Conservation (phyloP, 2,113 vertebrate genomes). For the Osmerus mordax region DNA sequence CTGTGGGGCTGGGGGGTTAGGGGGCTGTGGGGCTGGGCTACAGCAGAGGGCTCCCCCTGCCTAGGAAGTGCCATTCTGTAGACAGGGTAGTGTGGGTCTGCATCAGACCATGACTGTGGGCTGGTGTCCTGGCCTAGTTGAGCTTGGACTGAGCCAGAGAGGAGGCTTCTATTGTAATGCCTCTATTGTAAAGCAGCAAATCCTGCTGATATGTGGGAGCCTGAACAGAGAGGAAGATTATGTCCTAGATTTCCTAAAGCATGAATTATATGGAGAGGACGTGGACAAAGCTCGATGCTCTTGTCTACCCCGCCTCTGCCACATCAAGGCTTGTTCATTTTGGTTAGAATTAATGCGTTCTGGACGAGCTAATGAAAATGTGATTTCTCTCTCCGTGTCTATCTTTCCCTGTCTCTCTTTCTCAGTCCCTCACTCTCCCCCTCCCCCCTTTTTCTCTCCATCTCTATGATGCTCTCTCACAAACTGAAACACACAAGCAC, state of each 20-base stretch:
- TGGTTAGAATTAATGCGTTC: conserved; percentile 15
- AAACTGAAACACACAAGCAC: conserved; percentile 2
- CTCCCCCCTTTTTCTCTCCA: neutral
- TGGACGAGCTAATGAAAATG: conserved; percentile 33
- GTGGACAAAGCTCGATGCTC: conserved; percentile 32
- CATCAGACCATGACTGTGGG: neutral
- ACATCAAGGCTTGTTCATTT: neutral
- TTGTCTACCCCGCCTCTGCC: conserved; percentile 16
- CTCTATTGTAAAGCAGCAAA: conserved; percentile 31
- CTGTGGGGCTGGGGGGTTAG: too few relatives aligned
- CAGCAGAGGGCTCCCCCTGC: too few relatives aligned
- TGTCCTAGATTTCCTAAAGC: conserved; percentile 51
- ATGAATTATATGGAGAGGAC: conserved; percentile 45
- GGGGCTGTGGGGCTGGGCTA: too few relatives aligned
- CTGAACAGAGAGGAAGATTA: conserved; percentile 41
- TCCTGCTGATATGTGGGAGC: conserved; percentile 26
- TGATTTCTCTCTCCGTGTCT: conserved; percentile 5
- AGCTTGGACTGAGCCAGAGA: conserved; percentile 12
- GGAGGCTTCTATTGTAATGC: neutral
- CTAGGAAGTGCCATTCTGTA: neutral
- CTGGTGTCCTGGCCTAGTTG: neutral
- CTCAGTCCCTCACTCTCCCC: neutral
- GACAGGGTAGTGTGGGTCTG: neutral
- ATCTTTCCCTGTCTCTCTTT: neutral
- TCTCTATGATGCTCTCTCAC: neutral